phyloP scores from a whole-genome alignment of 2,888 invertebrate species.

The Phyllotreta striolata region DNA sequence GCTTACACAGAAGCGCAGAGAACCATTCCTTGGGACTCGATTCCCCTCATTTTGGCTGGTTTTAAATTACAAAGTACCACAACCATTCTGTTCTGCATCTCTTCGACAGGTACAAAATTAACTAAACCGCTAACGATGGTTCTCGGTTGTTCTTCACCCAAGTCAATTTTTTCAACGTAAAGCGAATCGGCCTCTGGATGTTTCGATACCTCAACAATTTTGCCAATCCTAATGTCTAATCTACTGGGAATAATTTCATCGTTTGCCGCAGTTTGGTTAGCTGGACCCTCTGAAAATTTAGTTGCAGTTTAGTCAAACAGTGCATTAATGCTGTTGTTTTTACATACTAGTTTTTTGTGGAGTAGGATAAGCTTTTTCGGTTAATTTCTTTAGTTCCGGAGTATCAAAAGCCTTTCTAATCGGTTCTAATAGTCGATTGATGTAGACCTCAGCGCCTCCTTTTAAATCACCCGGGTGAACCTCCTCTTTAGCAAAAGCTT shows the following conservation, averaged over 20 bases:
- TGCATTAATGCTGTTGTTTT: slow-evolving; percentile 5
- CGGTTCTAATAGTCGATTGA: slow-evolving; percentile 88
- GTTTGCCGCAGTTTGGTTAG: slow-evolving; percentile 52
- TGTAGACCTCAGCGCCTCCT: slow-evolving; percentile 79
- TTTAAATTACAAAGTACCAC: slow-evolving; percentile 96
- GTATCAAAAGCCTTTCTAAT: slow-evolving; percentile 86
- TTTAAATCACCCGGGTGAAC: slow-evolving; percentile 96
- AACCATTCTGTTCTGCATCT: slow-evolving; percentile 89
- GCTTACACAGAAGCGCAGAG: slow-evolving; percentile 83
- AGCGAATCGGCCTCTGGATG: slow-evolving; percentile 94
- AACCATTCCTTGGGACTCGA: slow-evolving; percentile 93
- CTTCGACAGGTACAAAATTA: slow-evolving; percentile 87
- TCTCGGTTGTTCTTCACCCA: slow-evolving; percentile 78
- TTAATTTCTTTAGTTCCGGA: slow-evolving; percentile 80
- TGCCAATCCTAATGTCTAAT: slow-evolving; percentile 88
- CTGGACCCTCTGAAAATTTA: slow-evolving; percentile 28
- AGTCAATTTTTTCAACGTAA: slow-evolving; percentile 91
- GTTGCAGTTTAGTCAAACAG: not conserved
- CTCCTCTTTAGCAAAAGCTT: slow-evolving; percentile 80
- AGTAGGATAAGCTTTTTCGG: slow-evolving; percentile 85
- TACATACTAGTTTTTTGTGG: slow-evolving; percentile 64
- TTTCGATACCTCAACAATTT: slow-evolving; percentile 80
- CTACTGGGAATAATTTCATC: slow-evolving; percentile 76
- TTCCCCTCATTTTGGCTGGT: slow-evolving; percentile 94
- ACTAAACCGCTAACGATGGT: slow-evolving; percentile 90